These are phyloP conservation scores for Diachrysia chrysitis DNA, from an alignment of 2,888 invertebrate species.

Conservation along the genomic window DNA sequence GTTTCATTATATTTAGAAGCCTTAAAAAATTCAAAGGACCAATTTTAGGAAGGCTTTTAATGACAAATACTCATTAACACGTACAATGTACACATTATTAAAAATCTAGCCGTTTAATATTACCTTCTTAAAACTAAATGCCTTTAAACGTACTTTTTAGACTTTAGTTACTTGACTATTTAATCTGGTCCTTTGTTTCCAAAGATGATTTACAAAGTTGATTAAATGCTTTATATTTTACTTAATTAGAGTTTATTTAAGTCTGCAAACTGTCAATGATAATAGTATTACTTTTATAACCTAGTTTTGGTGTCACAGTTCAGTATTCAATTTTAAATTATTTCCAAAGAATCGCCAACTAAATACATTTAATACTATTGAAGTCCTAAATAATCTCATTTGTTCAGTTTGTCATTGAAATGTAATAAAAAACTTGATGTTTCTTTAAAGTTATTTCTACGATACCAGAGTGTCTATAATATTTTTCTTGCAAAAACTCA, in stretches of 20 bases:
- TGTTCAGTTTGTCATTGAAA: background rate
- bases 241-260: constrained; percentile 10
- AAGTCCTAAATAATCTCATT: background rate
- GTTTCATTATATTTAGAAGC: background rate
- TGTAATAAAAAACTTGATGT: background rate
- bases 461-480: too few species aligned
- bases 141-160: background rate
- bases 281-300: constrained; percentile 15
- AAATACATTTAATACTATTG: constrained; percentile 5
- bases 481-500: background rate
- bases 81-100: background rate
- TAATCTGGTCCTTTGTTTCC: constrained; percentile 8
- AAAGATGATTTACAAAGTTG: background rate
- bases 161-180: background rate
- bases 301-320: constrained; percentile 54
- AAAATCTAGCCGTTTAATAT: background rate
- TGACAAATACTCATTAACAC: background rate
- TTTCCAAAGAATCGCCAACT: background rate
- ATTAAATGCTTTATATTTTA: background rate
- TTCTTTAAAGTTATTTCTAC: background rate
- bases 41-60: background rate
- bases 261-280: constrained; percentile 40
- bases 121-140: background rate
- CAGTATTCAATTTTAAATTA: constrained; percentile 11
- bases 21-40: background rate